Evolutionary conservation across 2,113 vertebrate species (phyloP), one percentile per base, ranked within the genome.

Genomic region (Toxotes jaculatrix): DNA sequence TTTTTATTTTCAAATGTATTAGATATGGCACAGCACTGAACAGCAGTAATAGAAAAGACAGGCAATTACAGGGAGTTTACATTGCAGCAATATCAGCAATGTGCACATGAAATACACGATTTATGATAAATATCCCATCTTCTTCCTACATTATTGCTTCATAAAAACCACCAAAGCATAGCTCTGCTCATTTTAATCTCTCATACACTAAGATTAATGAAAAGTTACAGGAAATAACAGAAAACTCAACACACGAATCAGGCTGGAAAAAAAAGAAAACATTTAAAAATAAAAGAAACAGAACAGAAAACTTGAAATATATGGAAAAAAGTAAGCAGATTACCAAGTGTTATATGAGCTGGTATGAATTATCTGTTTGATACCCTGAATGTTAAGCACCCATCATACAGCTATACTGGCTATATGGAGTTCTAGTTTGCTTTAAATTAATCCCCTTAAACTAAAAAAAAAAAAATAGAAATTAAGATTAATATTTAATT

Each of bases 1-100:
- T n/a, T 62, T 77, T 56, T 12, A 43, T 57, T 74, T 84, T 68
- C 56, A 57, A 65, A 77, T 57, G 1, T 77, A 85, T 74, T 65
- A 42, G 32, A 76, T 73, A 13, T 59, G 23, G 70, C 75, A 80
- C 1, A 3, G 63, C 34, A 75, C 72, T 79, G n/a, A 10, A 63
- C 42, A 49, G 23, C 55, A 60, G 38, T 6, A 36, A 42, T 23
- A 49, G 7, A 36, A 70, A 53, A 21, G 36, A 49, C 60, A 67
- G 38, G 72, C 72, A 38, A 65, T 47, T 57, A 14, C 42, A 38
- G 1, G 17, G 43, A 31, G 43, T 60, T 77, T 61, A 61, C 23
- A 70, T 49, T 74, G 38, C 23, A 21, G 38, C 68, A 60, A 13
- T 53, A 67, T 82, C 59, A 60, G 45, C 60, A 62, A 14, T 19